Percentiles rank a stretch among this genome's conserved stretches.
Conservation (phyloP, 2,797 vertebrate species). For the Chelidonichthys spinosus region DNA sequence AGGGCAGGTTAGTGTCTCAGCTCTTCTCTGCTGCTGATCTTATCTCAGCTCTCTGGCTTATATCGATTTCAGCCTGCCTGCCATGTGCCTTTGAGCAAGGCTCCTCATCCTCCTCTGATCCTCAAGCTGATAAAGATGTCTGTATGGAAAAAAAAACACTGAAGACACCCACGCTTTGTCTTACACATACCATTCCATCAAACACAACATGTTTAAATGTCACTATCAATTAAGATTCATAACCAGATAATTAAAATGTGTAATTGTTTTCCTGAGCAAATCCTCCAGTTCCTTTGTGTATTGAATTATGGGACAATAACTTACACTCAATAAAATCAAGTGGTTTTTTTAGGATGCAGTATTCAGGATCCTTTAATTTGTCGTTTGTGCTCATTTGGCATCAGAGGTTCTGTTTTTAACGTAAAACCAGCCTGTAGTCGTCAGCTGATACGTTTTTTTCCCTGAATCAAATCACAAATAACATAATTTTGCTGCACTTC, state of each 20-base stretch:
- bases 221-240: no score
- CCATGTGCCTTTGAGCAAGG: conserved; percentile 9
- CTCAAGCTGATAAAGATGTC: neutral
- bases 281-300: neutral
- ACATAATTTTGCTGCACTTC: no score
- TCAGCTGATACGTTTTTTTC: no score
- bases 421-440: no score
- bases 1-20: conserved; percentile 8
- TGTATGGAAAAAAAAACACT: neutral
- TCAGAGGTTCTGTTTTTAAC: no score
- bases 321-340: neutral
- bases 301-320: neutral
- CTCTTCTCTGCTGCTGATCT: neutral
- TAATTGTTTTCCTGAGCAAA: no score
- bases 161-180: neutral
- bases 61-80: no score
- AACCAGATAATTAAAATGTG: no score
- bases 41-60: neutral
- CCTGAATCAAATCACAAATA: no score
- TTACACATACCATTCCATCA: neutral
- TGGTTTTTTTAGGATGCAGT: no score
- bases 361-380: no score
- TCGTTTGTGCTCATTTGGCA: no score
- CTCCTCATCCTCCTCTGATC: neutral
- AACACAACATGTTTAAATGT: neutral